Evolutionary conservation across 2,888 invertebrate species (phyloP), one percentile per base, ranked within the genome.

Genomic region (Choristoneura rosaceana): DNA sequence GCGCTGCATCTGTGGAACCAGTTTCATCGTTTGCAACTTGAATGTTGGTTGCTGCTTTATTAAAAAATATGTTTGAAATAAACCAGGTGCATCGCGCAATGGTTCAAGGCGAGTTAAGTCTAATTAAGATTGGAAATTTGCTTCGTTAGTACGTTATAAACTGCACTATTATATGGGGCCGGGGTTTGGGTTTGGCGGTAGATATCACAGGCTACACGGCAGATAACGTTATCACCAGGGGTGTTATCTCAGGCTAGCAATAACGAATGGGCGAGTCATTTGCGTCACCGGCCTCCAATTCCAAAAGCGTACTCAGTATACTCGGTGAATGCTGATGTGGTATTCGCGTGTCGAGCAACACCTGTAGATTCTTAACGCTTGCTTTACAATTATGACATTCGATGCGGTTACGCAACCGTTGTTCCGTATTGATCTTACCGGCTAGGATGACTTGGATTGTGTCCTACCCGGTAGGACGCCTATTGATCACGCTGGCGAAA

Each of bases 281-380:
- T 73, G 50, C 73, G 73, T 73, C 73, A 69, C 59, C 59, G 41
- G 10, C 12, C 3, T n/a, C 43, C 69, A 52, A 69, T 73, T 50
- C 62, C 58, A 15, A 68, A 41, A 25, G 61, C 34, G 66, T 67
- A 66, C 52, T 43, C 33, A n/a, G 15, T 41, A 15, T 43, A 43
- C 58, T 15, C 25, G n/a, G 17, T 59, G 50, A 64, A 62, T 68
- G 47, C 71, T 62, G 33, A 63, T 47, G 50, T 45, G 52, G n/a
- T 52, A 14, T 47, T 41, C 34, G 47, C 68, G 47, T 47, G 12
- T 15, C 55, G 45, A 47, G 25, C 17, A 43, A 62, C 58, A 67
- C 58, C 61, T 63, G 59, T 33, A 14, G 52, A 63, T 59, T 47
- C 50, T 63, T 50, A 71, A 63, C 43, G 50, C 68, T 47, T 58